Base-by-base conservation (phyloP, 2,113 vertebrate genomes). In the Grammomys dolichurus region DNA sequence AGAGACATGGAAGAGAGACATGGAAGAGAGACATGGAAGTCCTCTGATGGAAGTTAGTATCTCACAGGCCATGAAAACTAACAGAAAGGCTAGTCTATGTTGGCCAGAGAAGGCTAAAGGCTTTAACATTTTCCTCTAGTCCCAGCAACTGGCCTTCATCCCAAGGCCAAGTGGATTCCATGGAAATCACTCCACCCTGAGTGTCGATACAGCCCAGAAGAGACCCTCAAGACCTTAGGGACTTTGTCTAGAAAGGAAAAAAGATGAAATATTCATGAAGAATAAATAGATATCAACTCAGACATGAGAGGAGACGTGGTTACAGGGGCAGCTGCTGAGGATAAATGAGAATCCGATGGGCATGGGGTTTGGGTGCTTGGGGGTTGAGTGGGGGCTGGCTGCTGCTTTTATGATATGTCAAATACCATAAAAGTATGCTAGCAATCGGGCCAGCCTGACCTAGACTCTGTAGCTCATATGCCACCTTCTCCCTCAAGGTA, bases 241-340 rank as follows among this genome's bases (percentile, higher is more conserved):
- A 76, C 82, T 96, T 85, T 56, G 31, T 82, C 95, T 26, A 69
- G 60, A 92, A 91, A 56, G 65, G 46, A 94, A 96, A 65, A 54
- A 70, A 81, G 13, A 67, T 89, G 87, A 88, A 33, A 56, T 78
- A 91, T 89, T 94, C 89, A 96, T 24, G 67, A 87, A 80, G 75
- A 89, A 93, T 65, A 54, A 73, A 58, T 70, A 78, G n/a, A 51
- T 76, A 67, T 92, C 95, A 81, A 2, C 72, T 85, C 80, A 93
- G 88, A 94, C 40, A 67, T 3, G 13, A 87, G 69, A 94, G 84
- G 77, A 73, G 54, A 81, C 3, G 17, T 87, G 75, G 40, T 40
- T 63, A 31, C 26, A 36, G 69, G 76, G 28, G 33, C 0, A 12
- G 54, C 33, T 69, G 90, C 80, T 89, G 88, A 82, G 76, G 82